These are phyloP conservation scores for Oenanthe oenanthe DNA, from an alignment of 2,113 vertebrate genomes.

Conservation along the genomic window DNA sequence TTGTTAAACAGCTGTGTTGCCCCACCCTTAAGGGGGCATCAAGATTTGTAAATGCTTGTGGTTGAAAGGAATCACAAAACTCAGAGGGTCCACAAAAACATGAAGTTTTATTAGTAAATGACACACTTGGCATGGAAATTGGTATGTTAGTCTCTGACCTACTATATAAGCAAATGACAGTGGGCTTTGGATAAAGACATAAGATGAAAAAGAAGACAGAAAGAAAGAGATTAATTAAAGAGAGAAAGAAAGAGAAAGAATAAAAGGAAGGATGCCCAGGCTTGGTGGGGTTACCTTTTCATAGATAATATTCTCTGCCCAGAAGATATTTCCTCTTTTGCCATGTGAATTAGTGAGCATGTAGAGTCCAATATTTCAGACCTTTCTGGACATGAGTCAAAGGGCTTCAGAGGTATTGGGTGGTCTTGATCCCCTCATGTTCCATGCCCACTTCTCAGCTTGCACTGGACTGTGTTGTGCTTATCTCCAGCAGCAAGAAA, in stretches of 20 bases:
- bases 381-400: neutral
- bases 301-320: neutral
- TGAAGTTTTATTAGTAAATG: neutral
- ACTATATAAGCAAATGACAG: neutral
- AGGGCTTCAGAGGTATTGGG: neutral
- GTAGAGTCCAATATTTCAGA: neutral
- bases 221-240: neutral
- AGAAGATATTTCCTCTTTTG: neutral
- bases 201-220: neutral
- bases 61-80: neutral
- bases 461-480: neutral
- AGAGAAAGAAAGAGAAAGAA: neutral
- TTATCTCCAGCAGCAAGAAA: neutral
- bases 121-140: neutral
- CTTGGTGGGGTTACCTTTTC: neutral
- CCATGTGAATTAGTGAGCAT: neutral
- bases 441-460: neutral
- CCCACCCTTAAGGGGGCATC: neutral
- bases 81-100: neutral
- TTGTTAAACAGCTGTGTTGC: neutral
- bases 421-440: accelerated
- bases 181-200: neutral
- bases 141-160: neutral
- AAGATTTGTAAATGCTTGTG: neutral
- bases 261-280: neutral